Conservation (phyloP, 2,888 invertebrate genomes). For the Conus canariensis region DNA sequence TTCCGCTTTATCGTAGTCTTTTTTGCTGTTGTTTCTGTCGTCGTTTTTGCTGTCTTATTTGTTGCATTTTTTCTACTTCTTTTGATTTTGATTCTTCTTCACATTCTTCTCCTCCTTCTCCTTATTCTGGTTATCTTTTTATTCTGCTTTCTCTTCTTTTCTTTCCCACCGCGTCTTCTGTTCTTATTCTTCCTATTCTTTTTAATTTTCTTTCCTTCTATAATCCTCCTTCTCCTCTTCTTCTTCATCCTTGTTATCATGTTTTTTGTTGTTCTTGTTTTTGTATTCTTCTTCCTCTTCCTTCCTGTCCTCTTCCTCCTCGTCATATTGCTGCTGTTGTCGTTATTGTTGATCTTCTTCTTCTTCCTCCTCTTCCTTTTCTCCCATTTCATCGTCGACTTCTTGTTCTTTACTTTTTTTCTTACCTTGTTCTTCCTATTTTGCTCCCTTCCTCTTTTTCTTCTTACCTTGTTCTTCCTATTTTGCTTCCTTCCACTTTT, state of each 20-base stretch:
- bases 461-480: neutral
- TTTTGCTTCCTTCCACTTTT: neutral
- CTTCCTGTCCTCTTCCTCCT: neutral
- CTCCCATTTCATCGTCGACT: neutral
- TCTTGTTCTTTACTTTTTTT: no score
- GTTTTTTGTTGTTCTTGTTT: neutral
- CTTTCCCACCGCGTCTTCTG: neutral
- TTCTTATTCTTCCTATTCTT: neutral
- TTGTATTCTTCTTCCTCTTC: neutral
- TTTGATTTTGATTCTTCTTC: no score
- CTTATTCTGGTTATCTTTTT: neutral
- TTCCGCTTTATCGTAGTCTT: no score
- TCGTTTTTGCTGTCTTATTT: no score
- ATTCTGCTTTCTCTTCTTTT: neutral
- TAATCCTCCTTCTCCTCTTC: neutral
- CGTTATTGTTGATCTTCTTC: neutral
- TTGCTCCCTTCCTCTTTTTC: no score
- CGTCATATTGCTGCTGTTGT: neutral
- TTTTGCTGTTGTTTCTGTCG: no score
- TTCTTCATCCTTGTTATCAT: neutral
- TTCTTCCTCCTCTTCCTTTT: neutral
- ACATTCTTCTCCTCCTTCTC: neutral
- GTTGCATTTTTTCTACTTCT: no score
- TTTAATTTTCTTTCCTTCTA: neutral
- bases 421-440: no score